Evolutionary conservation across 1,140 invertebrate species (phyloP).

Genomic region (Temnothorax longispinosus): DNA sequence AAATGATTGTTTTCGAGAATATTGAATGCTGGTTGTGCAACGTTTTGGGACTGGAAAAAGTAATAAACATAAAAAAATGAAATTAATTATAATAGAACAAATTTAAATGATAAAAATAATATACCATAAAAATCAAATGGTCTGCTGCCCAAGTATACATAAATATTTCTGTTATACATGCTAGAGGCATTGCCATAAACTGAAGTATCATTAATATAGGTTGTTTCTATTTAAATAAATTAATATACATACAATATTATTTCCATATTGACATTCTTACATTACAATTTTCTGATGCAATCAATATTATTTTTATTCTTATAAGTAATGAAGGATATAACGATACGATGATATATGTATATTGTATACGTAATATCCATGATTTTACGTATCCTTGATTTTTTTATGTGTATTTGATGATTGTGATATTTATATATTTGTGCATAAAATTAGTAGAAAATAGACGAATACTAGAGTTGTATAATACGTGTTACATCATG

Average conservation of each 20-base stretch:
- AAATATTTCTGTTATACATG: neutral
- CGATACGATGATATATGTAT: no score
- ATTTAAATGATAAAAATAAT: neutral
- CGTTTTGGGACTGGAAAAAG: neutral
- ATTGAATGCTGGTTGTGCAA: neutral
- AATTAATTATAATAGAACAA: neutral
- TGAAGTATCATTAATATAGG: neutral
- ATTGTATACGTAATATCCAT: neutral
- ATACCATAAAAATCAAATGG: neutral
- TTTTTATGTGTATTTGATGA: neutral
- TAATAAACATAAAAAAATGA: neutral
- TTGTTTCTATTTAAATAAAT: neutral
- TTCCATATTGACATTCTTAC: neutral
- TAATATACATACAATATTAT: neutral
- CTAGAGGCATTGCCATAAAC: neutral
- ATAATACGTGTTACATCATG: neutral
- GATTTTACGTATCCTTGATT: neutral
- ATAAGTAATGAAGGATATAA: neutral
- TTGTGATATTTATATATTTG: no score
- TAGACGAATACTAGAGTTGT: neutral
- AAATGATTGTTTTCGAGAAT: neutral
- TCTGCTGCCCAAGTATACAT: conserved; percentile 35
- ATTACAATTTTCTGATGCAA: neutral
- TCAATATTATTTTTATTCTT: neutral
- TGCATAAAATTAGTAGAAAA: no score